Percentiles rank a stretch among this genome's conserved stretches.
Evolutionary conservation across 2,113 vertebrate genomes (phyloP).

Genomic region (Pongo pygmaeus): DNA sequence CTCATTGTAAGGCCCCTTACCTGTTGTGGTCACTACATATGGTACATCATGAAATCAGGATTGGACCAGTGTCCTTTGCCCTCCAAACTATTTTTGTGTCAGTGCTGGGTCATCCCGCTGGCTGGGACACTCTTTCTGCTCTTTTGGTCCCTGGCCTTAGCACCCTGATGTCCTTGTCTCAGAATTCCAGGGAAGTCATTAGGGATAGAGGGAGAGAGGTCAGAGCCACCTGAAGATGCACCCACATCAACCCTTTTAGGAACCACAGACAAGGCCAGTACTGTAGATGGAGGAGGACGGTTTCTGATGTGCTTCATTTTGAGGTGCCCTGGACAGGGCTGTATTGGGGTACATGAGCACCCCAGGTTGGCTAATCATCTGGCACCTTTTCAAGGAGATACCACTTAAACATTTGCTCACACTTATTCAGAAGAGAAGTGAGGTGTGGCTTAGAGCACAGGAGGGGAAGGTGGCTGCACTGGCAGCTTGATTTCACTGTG

Average conservation of each 20-base stretch:
- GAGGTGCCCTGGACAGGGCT: background rate
- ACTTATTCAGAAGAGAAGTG: background rate
- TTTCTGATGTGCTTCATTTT: background rate
- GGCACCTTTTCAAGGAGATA: background rate
- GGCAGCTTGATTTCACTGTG: background rate
- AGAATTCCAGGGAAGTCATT: background rate
- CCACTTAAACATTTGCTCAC: background rate
- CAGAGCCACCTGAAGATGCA: background rate
- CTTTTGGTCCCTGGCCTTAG: background rate
- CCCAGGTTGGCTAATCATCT: background rate
- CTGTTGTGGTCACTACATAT: background rate
- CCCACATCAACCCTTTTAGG: background rate
- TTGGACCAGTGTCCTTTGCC: background rate
- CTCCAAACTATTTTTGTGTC: background rate
- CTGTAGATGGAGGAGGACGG: background rate
- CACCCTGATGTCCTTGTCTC: background rate
- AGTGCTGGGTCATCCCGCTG: background rate
- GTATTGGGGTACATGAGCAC: accelerated
- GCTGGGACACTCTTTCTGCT: background rate
- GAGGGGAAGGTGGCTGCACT: background rate
- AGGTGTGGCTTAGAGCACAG: background rate
- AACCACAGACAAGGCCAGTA: too few relatives aligned
- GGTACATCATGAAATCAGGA: background rate
- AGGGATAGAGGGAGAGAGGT: too few relatives aligned
- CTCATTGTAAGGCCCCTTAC: background rate